phyloP scores from a whole-genome alignment of 2,797 vertebrate genomes.

The Fratercula arctica region DNA sequence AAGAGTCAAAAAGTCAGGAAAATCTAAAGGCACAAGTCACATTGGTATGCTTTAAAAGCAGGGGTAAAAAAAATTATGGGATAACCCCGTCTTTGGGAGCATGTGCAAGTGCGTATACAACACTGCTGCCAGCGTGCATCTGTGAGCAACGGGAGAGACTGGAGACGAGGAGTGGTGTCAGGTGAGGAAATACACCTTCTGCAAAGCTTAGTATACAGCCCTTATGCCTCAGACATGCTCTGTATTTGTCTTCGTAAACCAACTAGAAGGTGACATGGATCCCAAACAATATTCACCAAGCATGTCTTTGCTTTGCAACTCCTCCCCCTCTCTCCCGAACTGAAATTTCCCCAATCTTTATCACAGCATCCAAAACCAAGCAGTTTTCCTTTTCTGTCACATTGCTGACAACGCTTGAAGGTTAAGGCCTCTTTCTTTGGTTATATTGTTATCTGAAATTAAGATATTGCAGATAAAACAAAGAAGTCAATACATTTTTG shows the following conservation, averaged over 20 bases:
- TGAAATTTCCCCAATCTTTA: neutral
- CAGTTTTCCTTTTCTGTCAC: neutral
- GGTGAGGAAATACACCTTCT: neutral
- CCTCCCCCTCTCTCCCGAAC: neutral
- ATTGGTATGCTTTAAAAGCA: neutral
- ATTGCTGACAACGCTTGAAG: neutral
- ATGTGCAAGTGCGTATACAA: neutral
- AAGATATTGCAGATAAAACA: conserved; percentile 49
- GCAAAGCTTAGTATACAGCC: neutral
- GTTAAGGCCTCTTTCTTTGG: conserved; percentile 7
- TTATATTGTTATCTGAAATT: conserved; percentile 23
- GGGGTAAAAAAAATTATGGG: neutral
- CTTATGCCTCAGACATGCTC: neutral
- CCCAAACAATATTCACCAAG: neutral
- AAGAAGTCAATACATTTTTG: conserved; percentile 32
- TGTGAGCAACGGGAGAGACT: conserved; percentile 1
- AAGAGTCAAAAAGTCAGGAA: neutral
- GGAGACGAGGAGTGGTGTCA: neutral
- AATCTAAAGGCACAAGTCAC: neutral
- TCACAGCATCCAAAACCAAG: neutral
- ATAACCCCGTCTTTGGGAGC: neutral
- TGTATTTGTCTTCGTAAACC: neutral
- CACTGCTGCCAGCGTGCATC: neutral
- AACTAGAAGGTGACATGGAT: neutral
- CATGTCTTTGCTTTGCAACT: neutral